Percentiles rank a stretch among this genome's conserved stretches.
Evolutionary conservation across 2,888 invertebrate genomes (phyloP).

Genomic region (Sminthurides aquaticus): DNA sequence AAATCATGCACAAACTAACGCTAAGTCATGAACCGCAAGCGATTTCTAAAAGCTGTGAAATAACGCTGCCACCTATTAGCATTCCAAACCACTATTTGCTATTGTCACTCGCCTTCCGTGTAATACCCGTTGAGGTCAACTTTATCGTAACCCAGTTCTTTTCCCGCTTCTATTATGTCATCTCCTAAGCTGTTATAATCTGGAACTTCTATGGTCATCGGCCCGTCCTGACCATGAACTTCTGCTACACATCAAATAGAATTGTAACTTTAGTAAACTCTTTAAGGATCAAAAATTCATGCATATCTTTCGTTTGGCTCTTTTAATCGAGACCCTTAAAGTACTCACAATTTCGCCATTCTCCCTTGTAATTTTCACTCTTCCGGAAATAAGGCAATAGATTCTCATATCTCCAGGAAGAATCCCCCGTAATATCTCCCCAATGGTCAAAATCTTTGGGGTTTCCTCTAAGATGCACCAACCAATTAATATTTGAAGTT

Average conservation of each 20-base stretch:
- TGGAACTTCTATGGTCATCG: constrained; percentile 1
- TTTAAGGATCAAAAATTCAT: too few relatives aligned
- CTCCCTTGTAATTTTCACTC: constrained; percentile 12
- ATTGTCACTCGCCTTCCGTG: constrained; percentile 16
- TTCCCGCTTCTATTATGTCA: constrained; percentile 30
- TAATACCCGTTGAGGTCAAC: constrained; percentile 35
- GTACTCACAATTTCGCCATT: constrained; percentile 8
- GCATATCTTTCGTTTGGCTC: too few relatives aligned
- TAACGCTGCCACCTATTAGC: too few relatives aligned
- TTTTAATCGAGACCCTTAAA: too few relatives aligned
- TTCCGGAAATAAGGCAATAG: constrained; percentile 6
- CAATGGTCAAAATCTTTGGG: constrained; percentile 17
- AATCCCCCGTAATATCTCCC: constrained; percentile 12
- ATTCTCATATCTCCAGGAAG: constrained; percentile 13
- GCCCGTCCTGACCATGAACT: constrained; percentile 5
- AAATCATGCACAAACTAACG: not conserved
- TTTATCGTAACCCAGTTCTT: constrained; percentile 30
- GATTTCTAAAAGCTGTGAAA: not conserved
- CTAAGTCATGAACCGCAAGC: not conserved
- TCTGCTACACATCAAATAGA: not conserved
- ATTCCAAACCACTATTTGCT: not conserved
- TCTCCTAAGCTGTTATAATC: constrained; percentile 15
- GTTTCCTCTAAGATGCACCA: constrained; percentile 18
- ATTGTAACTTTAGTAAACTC: too few relatives aligned
- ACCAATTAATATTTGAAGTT: constrained; percentile 9